These are phyloP conservation scores for Rana temporaria DNA, from an alignment of 2,113 vertebrate species.

Conservation along the genomic window DNA sequence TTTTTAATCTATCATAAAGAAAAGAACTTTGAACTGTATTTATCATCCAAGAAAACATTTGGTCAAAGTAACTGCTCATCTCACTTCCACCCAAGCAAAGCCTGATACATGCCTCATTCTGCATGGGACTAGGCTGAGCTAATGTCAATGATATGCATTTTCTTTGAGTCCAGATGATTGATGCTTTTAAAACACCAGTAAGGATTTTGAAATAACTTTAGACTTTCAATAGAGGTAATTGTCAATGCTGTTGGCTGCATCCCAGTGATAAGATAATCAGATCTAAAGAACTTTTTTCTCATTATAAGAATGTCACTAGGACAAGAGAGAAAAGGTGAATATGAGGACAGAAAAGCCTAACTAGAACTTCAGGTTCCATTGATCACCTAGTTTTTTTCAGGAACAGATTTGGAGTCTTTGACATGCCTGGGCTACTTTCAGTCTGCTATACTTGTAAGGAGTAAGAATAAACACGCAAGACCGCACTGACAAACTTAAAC, in stretches of 20 bases:
- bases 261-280: conserved; percentile 50
- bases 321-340: conserved; percentile 33
- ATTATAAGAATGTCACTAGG: conserved; percentile 47
- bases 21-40: too few relatives aligned
- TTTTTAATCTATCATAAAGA: too few relatives aligned
- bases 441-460: conserved; percentile 27
- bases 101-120: conserved; percentile 27
- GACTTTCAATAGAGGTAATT: conserved; percentile 47
- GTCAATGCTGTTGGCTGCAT: conserved; percentile 36
- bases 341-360: conserved; percentile 37
- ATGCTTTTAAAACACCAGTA: conserved; percentile 33
- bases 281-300: conserved; percentile 15
- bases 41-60: background rate
- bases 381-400: conserved; percentile 47
- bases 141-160: conserved; percentile 17
- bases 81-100: background rate
- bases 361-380: conserved; percentile 35
- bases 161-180: conserved; percentile 20
- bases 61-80: background rate
- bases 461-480: background rate
- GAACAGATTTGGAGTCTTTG: conserved; percentile 22
- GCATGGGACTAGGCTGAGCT: background rate
- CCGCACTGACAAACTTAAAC: conserved; percentile 3
- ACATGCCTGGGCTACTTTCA: conserved; percentile 21
- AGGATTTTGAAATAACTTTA: conserved; percentile 32